Base-by-base conservation (phyloP, 2,888 invertebrate genomes). In the Leptopterna dolabrata region DNA sequence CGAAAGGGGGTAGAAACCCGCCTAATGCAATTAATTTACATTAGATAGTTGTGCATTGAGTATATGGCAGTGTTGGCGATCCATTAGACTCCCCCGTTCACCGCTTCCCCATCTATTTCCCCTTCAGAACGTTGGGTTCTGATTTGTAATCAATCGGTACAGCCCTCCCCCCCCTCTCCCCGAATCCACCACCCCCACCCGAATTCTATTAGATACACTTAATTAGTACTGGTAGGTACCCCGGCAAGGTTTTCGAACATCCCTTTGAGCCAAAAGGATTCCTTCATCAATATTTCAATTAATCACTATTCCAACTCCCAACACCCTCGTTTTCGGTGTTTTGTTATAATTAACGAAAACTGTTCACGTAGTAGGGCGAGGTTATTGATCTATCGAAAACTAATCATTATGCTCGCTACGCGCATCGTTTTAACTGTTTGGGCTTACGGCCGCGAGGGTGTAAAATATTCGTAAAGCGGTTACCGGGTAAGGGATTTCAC, bases 21-120 rank as follows among this genome's bases (percentile, higher is more conserved):
- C 16, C 55, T 89, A 88, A 89, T 86, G 89, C 89, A 88, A 88
- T 89, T 88, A 89, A 89, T 89, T 89, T 89, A 87, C 89, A 89
- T 89, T 89, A 89, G 88, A 89, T 89, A 89, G 89, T 89, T 89
- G 89, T 89, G 84, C 85, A 87, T 87, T 73, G 87, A 87, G 87
- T 87, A 82, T 87, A 82, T 84, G 51, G 55, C 81, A 87, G 84
- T 87, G 89, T 88, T 80, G 88, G 76, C 87, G 83, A 76, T 87
- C 87, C 89, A 89, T 89, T 89, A 89, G 88, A 85, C 55, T 47
- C 80, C 80, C 24, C 51, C 27, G 14, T 70, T 29, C 81, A 19
- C 55, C 63, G 13, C 51, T 51, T n/a, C n/a, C 51, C n/a, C 63
- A 27, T 63, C 63, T 63, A 63, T 63, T 63, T 55, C 81, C 55